Evolutionary conservation across 1,140 invertebrate species (phyloP), one percentile per base, ranked within the genome.

Genomic region (Nasonia vitripennis): DNA sequence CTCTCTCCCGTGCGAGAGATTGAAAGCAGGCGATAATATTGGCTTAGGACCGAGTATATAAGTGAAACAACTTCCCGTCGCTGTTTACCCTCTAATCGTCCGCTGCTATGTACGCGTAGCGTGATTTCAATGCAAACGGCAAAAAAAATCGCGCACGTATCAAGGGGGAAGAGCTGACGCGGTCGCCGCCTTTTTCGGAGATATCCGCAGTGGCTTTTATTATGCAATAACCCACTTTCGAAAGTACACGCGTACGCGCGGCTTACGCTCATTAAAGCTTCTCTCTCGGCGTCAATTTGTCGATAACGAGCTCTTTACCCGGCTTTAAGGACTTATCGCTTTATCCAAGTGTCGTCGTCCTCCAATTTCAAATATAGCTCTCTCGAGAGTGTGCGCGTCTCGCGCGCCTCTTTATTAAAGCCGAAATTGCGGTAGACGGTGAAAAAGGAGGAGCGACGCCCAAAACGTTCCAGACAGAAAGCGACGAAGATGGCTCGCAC

Each of bases 1-100:
- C 7, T 41, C 7, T 41, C 41, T 45, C 41, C 41, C 9, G 41
- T 23, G 31, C 23, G 34, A 10, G 48, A 85, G 83, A 85, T 85
- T 75, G 83, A 85, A 85, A 75, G 55, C 74, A 75, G 31, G 71
- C 71, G 84, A 85, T 81, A 81, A 81, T 85, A 81, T 85, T 85
- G 23, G 78, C 34, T 85, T 85, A 81, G 84, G 78, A 81, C 67
- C 23, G 31, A 17, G 27, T 27, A 71, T 62, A n/a, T 62, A 62
- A 62, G 55, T 62, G 20, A 62, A 62, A 62, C 55, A 62, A 62
- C 55, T 20, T 62, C 17, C 17, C 17, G 17, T 62, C 55, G 4
- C 20, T 62, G 55, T 62, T 62, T 62, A 62, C 20, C 17, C 20
- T 20, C n/a, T n/a, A 62, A n/a, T 62, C 55, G n/a, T 62, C n/a